Conservation (phyloP, 2,797 vertebrate genomes). For the Tokudaia tokunoshimensis region DNA sequence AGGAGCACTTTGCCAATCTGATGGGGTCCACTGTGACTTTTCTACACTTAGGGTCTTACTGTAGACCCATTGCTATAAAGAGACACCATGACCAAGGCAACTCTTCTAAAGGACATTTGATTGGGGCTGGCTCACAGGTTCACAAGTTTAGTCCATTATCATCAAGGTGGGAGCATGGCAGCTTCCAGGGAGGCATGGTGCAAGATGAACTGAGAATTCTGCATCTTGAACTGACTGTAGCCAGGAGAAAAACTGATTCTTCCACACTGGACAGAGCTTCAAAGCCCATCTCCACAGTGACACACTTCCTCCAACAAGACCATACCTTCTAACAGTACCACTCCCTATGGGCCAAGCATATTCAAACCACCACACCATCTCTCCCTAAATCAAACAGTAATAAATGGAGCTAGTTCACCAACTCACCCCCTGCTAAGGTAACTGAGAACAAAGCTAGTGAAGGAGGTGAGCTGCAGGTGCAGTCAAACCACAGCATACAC, state of each 20-base stretch:
- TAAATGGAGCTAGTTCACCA: background rate
- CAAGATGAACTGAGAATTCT: background rate
- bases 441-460: background rate
- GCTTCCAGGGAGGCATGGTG: too few relatives aligned
- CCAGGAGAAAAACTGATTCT: background rate
- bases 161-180: background rate
- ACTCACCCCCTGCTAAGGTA: background rate
- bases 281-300: background rate
- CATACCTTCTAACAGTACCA: background rate
- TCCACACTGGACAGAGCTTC: background rate
- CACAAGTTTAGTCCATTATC: background rate
- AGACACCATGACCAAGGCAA: background rate
- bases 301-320: background rate
- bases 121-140: background rate
- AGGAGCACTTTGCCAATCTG: background rate
- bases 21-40: background rate
- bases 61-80: background rate
- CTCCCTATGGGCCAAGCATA: background rate
- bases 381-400: background rate
- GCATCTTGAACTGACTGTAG: background rate
- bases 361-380: background rate
- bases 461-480: constrained; percentile 3
- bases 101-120: background rate
- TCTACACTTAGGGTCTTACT: background rate
- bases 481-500: background rate